Conservation (phyloP, 2,797 vertebrate genomes). For the Tachyglossus aculeatus region DNA sequence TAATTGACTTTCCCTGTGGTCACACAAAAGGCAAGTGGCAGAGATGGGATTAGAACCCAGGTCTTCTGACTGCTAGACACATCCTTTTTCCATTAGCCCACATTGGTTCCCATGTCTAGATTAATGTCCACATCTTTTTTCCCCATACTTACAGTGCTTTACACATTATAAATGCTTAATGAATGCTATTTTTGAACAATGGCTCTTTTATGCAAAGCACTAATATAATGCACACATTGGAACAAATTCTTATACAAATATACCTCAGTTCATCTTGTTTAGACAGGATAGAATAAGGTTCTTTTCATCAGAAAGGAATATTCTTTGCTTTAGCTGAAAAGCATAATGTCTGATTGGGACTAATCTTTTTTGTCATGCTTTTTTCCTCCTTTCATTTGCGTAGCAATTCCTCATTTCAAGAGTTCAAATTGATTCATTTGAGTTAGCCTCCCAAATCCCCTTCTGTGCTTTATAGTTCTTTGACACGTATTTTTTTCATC, state of each 20-base stretch:
- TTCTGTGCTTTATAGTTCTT: conserved; percentile 16
- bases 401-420: conserved; percentile 37
- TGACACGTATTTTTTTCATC: conserved; percentile 2
- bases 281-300: background rate
- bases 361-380: background rate
- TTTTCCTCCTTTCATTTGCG: conserved; percentile 22
- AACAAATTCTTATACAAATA: conserved; percentile 44
- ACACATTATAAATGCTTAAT: too few species aligned
- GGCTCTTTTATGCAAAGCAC: too few species aligned
- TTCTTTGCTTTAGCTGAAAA: conserved; percentile 1
- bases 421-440: conserved; percentile 30
- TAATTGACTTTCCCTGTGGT: too few species aligned
- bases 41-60: too few species aligned
- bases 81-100: too few species aligned
- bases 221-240: conserved; percentile 2
- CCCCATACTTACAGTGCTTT: too few species aligned
- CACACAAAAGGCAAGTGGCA: too few species aligned
- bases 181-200: too few species aligned
- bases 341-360: conserved; percentile 4
- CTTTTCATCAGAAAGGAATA: background rate
- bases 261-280: background rate
- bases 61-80: too few species aligned
- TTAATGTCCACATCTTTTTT: too few species aligned
- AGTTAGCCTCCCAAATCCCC: conserved; percentile 24
- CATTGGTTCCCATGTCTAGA: too few species aligned